These are phyloP conservation scores for Sebastes oblongus DNA, from an alignment of 2,797 vertebrate genomes.

Conservation along the genomic window DNA sequence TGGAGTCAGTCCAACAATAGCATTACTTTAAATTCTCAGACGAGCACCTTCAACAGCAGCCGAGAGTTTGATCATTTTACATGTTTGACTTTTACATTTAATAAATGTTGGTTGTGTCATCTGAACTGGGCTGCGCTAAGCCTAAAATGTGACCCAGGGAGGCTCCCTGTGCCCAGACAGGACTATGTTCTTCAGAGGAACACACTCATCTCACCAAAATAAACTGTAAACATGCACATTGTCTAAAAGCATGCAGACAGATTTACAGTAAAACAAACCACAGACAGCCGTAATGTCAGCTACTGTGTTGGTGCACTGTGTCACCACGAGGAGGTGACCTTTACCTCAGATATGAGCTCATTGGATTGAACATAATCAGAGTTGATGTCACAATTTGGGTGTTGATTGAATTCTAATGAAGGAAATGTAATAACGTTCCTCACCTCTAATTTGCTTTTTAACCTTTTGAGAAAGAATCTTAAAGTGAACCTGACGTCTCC, in stretches of 20 bases:
- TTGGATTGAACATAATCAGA: slow-evolving; percentile 30
- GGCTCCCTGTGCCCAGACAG: slow-evolving; percentile 29
- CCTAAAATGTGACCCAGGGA: slow-evolving; percentile 28
- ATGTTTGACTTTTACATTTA: too few species aligned
- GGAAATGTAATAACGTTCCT: slow-evolving; percentile 42
- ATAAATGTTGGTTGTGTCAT: not conserved
- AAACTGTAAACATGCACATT: slow-evolving; percentile 26
- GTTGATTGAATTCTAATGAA: slow-evolving; percentile 52
- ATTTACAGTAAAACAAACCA: slow-evolving; percentile 14
- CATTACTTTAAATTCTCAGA: too few species aligned
- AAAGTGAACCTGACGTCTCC: slow-evolving; percentile 17
- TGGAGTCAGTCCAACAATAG: too few species aligned
- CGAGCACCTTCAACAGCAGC: too few species aligned
- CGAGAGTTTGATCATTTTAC: not conserved
- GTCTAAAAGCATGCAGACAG: not conserved
- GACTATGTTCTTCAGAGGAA: slow-evolving; percentile 38
- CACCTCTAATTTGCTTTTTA: slow-evolving; percentile 34
- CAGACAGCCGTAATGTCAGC: not conserved
- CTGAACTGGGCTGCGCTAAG: slow-evolving; percentile 17
- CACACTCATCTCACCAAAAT: slow-evolving; percentile 13
- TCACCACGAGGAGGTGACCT: slow-evolving; percentile 28
- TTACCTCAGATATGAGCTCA: slow-evolving; percentile 24
- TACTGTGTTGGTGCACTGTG: not conserved
- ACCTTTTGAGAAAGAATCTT: slow-evolving; percentile 30
- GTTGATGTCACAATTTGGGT: slow-evolving; percentile 23